Evolutionary conservation across 2,113 vertebrate species (phyloP).

Genomic region (Hemibagrus wyckioides): DNA sequence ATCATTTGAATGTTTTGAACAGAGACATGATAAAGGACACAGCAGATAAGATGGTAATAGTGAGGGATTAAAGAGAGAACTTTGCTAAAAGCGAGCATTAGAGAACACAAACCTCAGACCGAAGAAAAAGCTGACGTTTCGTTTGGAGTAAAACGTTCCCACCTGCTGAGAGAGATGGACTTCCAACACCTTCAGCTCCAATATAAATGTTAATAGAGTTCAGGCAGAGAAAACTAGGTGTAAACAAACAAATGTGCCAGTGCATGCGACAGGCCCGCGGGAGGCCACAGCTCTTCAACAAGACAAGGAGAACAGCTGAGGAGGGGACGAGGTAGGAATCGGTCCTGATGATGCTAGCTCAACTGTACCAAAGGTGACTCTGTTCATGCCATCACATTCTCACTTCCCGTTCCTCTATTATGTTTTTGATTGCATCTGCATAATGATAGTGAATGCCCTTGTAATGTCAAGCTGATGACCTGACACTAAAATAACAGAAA

Average conservation of each 20-base stretch:
- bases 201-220: slow-evolving; percentile 83
- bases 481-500: background rate
- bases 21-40: background rate
- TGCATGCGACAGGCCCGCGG: slow-evolving; percentile 68
- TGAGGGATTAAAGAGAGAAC: slow-evolving; percentile 53
- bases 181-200: slow-evolving; percentile 75
- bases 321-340: background rate
- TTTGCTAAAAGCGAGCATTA: slow-evolving; percentile 69
- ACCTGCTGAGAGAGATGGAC: slow-evolving; percentile 68
- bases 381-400: background rate
- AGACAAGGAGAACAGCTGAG: background rate
- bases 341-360: background rate
- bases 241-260: slow-evolving; percentile 77
- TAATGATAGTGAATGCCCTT: background rate
- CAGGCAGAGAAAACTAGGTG: slow-evolving; percentile 70
- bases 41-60: background rate
- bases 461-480: background rate
- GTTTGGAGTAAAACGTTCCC: slow-evolving; percentile 21
- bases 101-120: background rate
- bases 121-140: background rate
- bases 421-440: background rate
- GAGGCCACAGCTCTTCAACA: slow-evolving; percentile 51
- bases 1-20: too few species aligned
- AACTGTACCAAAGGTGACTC: slow-evolving; percentile 11
- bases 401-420: background rate